Percentiles rank a stretch among this genome's conserved stretches.
phyloP scores from a whole-genome alignment of 2,797 vertebrate species.

The Pseudochaenichthys georgianus region DNA sequence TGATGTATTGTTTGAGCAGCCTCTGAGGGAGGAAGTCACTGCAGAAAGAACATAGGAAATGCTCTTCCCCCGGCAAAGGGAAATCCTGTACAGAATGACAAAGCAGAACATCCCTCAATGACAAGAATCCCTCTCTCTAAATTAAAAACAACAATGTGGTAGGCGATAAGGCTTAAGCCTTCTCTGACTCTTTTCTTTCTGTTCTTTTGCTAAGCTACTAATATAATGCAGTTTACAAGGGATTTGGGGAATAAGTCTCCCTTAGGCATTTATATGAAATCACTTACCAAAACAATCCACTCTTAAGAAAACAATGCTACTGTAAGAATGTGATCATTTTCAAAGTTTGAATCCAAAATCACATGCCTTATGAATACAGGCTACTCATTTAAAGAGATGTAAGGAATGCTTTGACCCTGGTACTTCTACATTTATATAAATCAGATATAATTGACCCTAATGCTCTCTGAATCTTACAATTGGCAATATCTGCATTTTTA shows the following conservation, averaged over 20 bases:
- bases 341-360: conserved; percentile 26
- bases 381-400: not conserved
- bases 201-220: conserved; percentile 57
- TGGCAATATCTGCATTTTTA: conserved; percentile 1
- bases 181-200: conserved; percentile 35
- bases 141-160: conserved; percentile 59
- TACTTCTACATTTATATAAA: not conserved
- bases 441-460: not conserved
- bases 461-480: not conserved
- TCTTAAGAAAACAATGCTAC: conserved; percentile 44
- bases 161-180: conserved; percentile 44
- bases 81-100: conserved; percentile 81
- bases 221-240: conserved; percentile 47
- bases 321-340: conserved; percentile 34
- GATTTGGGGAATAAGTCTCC: conserved; percentile 62
- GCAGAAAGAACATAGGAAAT: conserved; percentile 62
- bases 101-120: conserved; percentile 69
- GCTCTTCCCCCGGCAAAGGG: conserved; percentile 63
- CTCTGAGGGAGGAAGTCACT: conserved; percentile 61
- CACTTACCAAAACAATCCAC: conserved; percentile 52
- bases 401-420: not conserved
- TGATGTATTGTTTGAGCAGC: conserved; percentile 62
- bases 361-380: not conserved
- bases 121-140: conserved; percentile 58
- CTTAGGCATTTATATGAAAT: conserved; percentile 53